Conservation (phyloP, 1,140 invertebrate species). For the Papilio helenus region DNA sequence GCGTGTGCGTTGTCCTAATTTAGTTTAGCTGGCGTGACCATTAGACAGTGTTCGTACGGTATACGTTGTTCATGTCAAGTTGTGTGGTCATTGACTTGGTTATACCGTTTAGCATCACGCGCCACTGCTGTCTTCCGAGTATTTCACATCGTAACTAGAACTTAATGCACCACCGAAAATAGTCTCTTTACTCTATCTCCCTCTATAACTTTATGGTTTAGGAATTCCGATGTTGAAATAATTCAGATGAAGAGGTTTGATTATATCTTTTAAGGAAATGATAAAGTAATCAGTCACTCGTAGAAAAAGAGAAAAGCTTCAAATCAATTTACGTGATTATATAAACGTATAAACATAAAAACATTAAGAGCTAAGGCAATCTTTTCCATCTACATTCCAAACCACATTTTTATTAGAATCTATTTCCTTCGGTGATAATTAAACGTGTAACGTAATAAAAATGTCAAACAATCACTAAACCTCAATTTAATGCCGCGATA, state of each 20-base stretch:
- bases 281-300: no score
- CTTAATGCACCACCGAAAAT: conserved; percentile 3
- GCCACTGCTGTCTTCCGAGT: conserved; percentile 33
- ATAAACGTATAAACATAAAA: background rate
- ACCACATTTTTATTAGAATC: background rate
- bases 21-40: conserved; percentile 53
- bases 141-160: conserved; percentile 42
- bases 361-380: background rate
- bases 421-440: conserved; percentile 9
- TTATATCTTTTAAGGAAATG: no score
- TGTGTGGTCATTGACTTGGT: conserved; percentile 66
- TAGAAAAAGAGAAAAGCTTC: no score
- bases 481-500: background rate
- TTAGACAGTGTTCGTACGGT: conserved; percentile 61
- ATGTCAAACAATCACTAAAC: conserved; percentile 22
- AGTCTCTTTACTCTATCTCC: background rate
- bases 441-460: background rate
- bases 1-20: conserved; percentile 44
- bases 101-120: conserved; percentile 62
- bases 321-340: no score
- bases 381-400: background rate
- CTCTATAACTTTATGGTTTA: no score
- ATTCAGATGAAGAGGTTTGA: no score
- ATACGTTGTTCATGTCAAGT: conserved; percentile 58
- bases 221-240: no score